Evolutionary conservation across 2,113 vertebrate species (phyloP).

Genomic region (Orcinus orca): DNA sequence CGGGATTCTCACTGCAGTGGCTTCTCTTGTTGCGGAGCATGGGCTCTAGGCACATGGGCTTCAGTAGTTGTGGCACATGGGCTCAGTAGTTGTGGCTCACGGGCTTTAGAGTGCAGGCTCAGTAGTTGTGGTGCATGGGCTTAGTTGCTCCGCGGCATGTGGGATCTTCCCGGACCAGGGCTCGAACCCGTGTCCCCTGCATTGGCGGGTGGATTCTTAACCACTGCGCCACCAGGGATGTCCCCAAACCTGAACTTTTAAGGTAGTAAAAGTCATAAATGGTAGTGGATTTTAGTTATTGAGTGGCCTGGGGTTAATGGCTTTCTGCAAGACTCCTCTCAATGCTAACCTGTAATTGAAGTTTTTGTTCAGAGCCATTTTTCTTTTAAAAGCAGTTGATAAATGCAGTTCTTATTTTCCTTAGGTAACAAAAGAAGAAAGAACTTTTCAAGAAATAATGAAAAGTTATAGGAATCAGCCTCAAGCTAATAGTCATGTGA

Average conservation of each 20-base stretch:
- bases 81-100: no score
- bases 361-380: conserved; percentile 60
- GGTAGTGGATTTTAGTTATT: conserved; percentile 55
- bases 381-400: conserved; percentile 63
- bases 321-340: conserved; percentile 56
- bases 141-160: no score
- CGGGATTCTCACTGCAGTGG: no score
- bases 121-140: no score
- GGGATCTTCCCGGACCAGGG: no score
- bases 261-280: conserved; percentile 57
- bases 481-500: conserved; percentile 96
- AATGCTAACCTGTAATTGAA: conserved; percentile 43
- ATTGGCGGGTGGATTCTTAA: no score
- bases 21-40: no score
- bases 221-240: no score
- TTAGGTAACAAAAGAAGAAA: conserved; percentile 95
- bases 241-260: conserved; percentile 48
- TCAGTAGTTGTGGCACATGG: no score
- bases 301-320: conserved; percentile 43
- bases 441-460: conserved; percentile 98
- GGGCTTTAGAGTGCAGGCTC: no score
- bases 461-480: conserved; percentile 98
- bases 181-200: no score
- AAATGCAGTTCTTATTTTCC: conserved; percentile 61
- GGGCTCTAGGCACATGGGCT: no score